Evolutionary conservation across 2,797 vertebrate genomes (phyloP).

Genomic region (Onychomys leucogaster): DNA sequence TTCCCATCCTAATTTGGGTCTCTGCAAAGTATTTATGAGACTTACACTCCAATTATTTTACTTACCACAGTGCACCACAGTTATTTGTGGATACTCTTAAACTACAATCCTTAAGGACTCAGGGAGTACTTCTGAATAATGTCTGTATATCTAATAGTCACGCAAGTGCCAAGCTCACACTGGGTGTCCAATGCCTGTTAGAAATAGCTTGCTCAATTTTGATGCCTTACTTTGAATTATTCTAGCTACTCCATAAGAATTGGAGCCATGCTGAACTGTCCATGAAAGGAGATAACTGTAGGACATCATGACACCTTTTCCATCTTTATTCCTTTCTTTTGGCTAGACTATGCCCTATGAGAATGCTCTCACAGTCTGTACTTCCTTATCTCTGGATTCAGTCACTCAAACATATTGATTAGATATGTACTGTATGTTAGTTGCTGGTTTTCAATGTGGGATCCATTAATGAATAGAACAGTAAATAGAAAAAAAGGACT

Average conservation of each 20-base stretch:
- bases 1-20: not conserved
- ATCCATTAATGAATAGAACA: not conserved
- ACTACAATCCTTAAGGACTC: constrained; percentile 10
- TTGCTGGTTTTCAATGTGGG: not conserved
- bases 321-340: not conserved
- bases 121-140: not conserved
- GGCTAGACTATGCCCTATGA: not conserved
- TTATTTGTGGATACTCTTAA: constrained; percentile 45
- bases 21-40: not conserved
- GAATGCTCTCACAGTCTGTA: not conserved
- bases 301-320: not conserved
- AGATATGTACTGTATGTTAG: not conserved
- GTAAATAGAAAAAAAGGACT: not conserved
- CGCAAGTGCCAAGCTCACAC: not conserved
- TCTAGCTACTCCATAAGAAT: not conserved
- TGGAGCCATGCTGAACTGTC: not conserved
- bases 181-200: not conserved
- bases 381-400: not conserved
- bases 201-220: not conserved
- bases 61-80: not conserved
- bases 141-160: not conserved
- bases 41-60: constrained; percentile 47
- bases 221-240: not conserved
- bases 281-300: not conserved
- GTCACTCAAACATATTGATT: constrained; percentile 1